phyloP scores from a whole-genome alignment of 2,797 vertebrate genomes.

The Chanos chanos region DNA sequence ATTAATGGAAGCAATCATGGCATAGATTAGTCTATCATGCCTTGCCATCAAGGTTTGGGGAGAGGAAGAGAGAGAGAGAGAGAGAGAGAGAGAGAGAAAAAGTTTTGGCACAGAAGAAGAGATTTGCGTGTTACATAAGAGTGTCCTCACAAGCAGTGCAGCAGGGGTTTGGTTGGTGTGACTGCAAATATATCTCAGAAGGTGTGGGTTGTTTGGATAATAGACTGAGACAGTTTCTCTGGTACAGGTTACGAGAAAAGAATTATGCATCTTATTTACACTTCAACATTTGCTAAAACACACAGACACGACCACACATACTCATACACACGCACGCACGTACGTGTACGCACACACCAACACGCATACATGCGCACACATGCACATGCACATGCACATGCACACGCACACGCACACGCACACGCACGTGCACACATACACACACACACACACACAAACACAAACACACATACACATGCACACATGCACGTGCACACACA shows the following conservation, averaged over 20 bases:
- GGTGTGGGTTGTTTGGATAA: constrained; percentile 16
- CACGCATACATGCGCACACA: constrained; percentile 4
- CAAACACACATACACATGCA: no score
- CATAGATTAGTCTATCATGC: no score
- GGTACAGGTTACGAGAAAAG: constrained; percentile 41
- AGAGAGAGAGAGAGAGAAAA: not conserved
- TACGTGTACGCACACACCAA: no score
- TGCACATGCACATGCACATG: constrained; percentile 4
- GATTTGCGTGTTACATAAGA: constrained; percentile 2
- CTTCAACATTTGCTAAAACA: not conserved
- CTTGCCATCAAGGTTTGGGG: not conserved
- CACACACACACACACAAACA: no score
- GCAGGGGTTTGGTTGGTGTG: not conserved
- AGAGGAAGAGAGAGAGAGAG: not conserved
- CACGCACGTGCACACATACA: no score
- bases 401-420: constrained; percentile 15
- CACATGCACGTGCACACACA: no score
- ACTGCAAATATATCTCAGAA: not conserved
- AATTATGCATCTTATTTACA: constrained; percentile 52
- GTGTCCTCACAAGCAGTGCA: constrained; percentile 5
- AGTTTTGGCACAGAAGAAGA: not conserved
- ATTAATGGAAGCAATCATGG: no score
- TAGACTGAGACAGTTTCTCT: constrained; percentile 34
- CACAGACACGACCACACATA: not conserved
- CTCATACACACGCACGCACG: constrained; percentile 11